Base-by-base conservation (phyloP, 2,888 invertebrate species). In the Caenorhabditis sp. region DNA sequence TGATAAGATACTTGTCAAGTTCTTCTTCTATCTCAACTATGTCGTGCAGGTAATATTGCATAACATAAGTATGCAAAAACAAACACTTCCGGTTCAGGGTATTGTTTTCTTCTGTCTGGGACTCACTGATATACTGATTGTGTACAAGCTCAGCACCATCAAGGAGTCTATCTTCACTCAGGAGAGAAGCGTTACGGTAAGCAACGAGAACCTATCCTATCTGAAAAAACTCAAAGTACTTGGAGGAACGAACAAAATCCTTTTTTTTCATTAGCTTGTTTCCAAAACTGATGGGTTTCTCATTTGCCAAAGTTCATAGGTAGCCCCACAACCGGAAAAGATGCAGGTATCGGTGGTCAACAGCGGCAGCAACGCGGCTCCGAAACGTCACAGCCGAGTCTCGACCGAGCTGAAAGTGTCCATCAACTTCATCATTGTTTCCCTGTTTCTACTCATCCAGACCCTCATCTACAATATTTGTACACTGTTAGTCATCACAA, bases 401-500 rank as follows among this genome's bases (percentile, higher is more conserved):
- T 76, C 70, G 22, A 81, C 81, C 13, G 81, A 81, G 44, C 56
- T 81, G 22, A 81, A 81, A 67, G 81, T 81, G 13, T 81, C 81
- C 26, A 70, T 81, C n/a, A 81, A 81, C 60, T 81, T 81, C 60
- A 76, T 81, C 32, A 81, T 81, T 26, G 81, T 81, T 15, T 76
- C 76, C 5, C 18, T 81, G 60, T 81, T 81, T 28, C 67, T 81
- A 11, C 69, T 81, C 24, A 67, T 40, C 37, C 81, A 81, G 47
- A 81, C 81, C 26, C 68, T 81, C 61, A 81, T 81, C 47, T 81
- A 81, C 70, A 81, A 60, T 61, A 64, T 81, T 70, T 81, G 81
- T 76, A 40, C 81, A 55, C 50, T 65, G 81, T 81, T 55, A 81
- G 76, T 76, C 76, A 76, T 32, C 53, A 55, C 35, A 55, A 22